phyloP scores from a whole-genome alignment of 1,140 invertebrate genomes.

The Eumaeus atala region DNA sequence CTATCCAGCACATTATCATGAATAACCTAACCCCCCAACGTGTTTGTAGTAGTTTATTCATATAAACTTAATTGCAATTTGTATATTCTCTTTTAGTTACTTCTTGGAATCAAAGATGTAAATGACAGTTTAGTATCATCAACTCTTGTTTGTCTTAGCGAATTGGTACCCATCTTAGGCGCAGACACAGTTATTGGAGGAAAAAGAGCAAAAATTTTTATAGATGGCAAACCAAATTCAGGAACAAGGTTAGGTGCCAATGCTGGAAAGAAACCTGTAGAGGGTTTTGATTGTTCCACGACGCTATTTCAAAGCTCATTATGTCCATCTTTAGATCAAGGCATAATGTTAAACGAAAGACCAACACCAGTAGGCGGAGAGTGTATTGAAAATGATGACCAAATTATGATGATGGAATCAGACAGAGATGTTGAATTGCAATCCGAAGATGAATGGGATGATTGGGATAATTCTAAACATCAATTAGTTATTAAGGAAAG shows the following conservation, averaged over 20 bases:
- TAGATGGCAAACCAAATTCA: slow-evolving; percentile 82
- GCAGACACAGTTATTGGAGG: slow-evolving; percentile 87
- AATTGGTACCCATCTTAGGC: slow-evolving; percentile 87
- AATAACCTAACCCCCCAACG: too few relatives aligned
- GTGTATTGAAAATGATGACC: slow-evolving; percentile 75
- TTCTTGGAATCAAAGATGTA: slow-evolving; percentile 87
- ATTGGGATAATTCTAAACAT: slow-evolving; percentile 79
- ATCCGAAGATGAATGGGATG: slow-evolving; percentile 80
- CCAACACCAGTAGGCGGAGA: slow-evolving; percentile 88
- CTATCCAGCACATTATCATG: too few relatives aligned
- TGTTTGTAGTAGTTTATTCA: slow-evolving; percentile 1
- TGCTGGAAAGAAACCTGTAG: slow-evolving; percentile 37
- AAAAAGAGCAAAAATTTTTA: slow-evolving; percentile 85
- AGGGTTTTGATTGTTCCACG: slow-evolving; percentile 46
- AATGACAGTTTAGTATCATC: slow-evolving; percentile 86
- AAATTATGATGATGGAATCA: slow-evolving; percentile 36
- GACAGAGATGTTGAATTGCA: slow-evolving; percentile 26
- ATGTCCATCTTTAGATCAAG: slow-evolving; percentile 41
- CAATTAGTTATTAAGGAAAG: slow-evolving; percentile 23
- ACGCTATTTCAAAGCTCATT: slow-evolving; percentile 34
- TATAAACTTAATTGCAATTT: slow-evolving; percentile 4
- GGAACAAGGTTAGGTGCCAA: slow-evolving; percentile 47
- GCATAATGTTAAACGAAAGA: slow-evolving; percentile 78
- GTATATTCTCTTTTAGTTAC: slow-evolving; percentile 74
- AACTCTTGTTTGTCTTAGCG: slow-evolving; percentile 85